A percentile compares a stretch with the other conserved stretches of the same genome.
Evolutionary conservation across 2,113 vertebrate genomes (phyloP).

Genomic region (Glaucomys volans): DNA sequence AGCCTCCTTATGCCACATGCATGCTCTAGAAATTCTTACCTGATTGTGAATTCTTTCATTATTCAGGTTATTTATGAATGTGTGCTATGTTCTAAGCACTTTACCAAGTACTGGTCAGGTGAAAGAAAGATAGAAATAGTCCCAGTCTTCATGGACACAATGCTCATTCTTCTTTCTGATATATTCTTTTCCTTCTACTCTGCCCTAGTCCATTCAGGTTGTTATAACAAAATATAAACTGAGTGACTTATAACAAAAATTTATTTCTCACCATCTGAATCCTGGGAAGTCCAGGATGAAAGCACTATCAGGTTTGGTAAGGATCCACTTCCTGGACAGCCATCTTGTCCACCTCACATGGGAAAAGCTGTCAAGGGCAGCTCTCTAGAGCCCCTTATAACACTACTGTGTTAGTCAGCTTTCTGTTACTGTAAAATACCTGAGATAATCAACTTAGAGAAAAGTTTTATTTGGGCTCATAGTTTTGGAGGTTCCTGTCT

Average conservation of each 20-base stretch:
- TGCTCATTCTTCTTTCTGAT: background rate
- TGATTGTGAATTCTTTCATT: background rate
- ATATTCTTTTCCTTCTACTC: background rate
- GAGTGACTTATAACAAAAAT: background rate
- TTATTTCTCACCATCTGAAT: background rate
- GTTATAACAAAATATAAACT: background rate
- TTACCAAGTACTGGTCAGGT: background rate
- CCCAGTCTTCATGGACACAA: background rate
- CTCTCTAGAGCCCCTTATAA: background rate
- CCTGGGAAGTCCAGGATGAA: background rate
- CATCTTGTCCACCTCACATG: background rate
- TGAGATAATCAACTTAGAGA: background rate
- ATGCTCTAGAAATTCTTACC: background rate
- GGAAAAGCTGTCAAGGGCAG: background rate
- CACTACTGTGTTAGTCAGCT: background rate
- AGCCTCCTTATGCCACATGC: background rate
- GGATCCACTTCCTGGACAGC: background rate
- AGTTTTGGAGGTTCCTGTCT: too few relatives aligned
- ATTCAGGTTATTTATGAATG: background rate
- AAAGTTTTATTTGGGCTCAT: background rate
- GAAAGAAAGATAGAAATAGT: background rate
- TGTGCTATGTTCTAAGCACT: background rate
- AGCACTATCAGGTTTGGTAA: background rate
- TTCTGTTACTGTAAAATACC: background rate
- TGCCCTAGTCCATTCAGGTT: background rate